Base-by-base conservation (phyloP, 1,140 invertebrate genomes). In the Drosophila miranda region DNA sequence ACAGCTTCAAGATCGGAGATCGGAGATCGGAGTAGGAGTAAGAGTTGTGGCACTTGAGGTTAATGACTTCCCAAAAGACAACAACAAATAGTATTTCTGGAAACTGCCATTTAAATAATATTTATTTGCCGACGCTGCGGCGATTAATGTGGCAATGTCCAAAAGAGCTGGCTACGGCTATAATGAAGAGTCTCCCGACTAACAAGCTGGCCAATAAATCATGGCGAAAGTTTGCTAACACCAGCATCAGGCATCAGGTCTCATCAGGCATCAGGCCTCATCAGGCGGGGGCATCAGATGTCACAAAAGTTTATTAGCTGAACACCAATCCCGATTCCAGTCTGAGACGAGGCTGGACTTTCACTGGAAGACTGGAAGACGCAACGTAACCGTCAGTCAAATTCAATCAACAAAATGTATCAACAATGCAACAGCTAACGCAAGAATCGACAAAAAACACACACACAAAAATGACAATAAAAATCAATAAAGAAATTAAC, bases 401-500 rank as follows among this genome's bases (percentile, higher is more conserved):
- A 70, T 60, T 60, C 72, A 72, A 79, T 72, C 72, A 73, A 76
- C 52, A 59, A 74, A 84, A 60, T 86, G 77, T 66, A 2, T 19
- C 19, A 19, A 19, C 19, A 52, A 70, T 68, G 71, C 23, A 66
- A 3, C 34, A 4, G 34, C 34, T 1, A 38, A 5, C 11, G 9
- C 62, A 57, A 87, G 77, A 86, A 87, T 87, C 46, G 43, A 53
- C 52, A 63, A 64, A 48, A 57, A 64, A 72, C 46, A 59, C 58
- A 51, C 70, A 61, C 52, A 74, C 45, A 59, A 42, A 44, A 74
- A 62, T 67, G 82, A 86, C 81, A 87, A 86, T 78, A 82, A 82
- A 87, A 86, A 75, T 23, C 83, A 81, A 86, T 86, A 86, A 86
- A 86, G 82, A 86, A 87, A 86, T 87, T 86, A 86, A 87, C 82